Base-by-base conservation (phyloP, 2,797 vertebrate species). In the Lutjanus argentimaculatus region DNA sequence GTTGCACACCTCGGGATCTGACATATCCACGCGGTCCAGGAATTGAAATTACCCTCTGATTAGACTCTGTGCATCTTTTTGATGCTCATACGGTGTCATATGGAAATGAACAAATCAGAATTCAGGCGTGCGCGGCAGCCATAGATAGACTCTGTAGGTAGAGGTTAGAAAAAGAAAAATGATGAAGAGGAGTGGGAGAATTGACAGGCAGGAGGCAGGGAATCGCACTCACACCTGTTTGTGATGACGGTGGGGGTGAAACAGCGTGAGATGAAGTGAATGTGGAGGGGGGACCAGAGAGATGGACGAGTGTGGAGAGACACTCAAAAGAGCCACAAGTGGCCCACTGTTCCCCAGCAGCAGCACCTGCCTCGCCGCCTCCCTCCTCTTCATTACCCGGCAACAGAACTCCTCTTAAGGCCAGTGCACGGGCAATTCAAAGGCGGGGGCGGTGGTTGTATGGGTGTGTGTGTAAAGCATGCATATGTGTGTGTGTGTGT, bases 301-400 rank as follows among this genome's bases (percentile, higher is more conserved):
- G 77, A 82, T 83, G 80, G 83, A 67, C 15, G 82, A 73, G 84
- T 71, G 86, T 78, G 83, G 86, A 89, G 86, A 89, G 86, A 90
- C 86, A 77, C 86, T 89, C 86, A 75, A 83, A 75, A 67, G 85
- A 81, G 83, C 86, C 86, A 93, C 92, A 94, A 95, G 93, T 93
- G 93, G 90, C 52, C 83, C 85, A 87, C 83, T 95, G 94, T 96
- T 94, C 90, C 75, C 70, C 68, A 1, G 73, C 85, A 40, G 78
- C 85, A 88, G 91, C 92, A 94, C 91, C 91, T 95, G 91, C 91
- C 88, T 89, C 80, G 30, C 85, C 67, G 75, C 82, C 83, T 84
- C 85, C 80, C 79, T 84, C 90, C 89, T 86, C 92, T 82, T 88
- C 77, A 86, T 85, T 70, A 69, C 67, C 67, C 67, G 8, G 85